phyloP scores from a whole-genome alignment of 2,888 invertebrate species.

The Brachypalpus laphriformis region DNA sequence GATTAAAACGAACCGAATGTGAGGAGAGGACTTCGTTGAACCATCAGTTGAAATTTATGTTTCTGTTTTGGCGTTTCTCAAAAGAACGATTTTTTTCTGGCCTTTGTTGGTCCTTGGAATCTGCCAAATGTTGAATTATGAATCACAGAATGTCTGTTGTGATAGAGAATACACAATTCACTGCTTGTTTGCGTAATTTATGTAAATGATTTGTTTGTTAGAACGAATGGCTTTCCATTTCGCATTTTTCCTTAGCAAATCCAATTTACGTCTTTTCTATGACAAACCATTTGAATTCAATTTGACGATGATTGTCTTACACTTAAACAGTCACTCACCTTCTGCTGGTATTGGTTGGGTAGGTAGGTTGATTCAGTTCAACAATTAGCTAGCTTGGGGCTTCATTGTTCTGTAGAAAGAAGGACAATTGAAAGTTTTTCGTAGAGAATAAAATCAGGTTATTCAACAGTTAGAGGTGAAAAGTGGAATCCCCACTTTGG shows the following conservation, averaged over 20 bases:
- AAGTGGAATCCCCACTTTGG: background rate
- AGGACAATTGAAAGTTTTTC: slow-evolving; percentile 27
- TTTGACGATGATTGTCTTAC: background rate
- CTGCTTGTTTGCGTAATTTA: background rate
- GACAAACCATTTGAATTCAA: slow-evolving; percentile 4
- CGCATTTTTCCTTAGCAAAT: background rate
- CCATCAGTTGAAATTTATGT: slow-evolving; percentile 6
- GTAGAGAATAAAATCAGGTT: background rate
- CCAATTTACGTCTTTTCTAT: background rate
- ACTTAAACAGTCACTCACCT: background rate
- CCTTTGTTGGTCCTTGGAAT: background rate
- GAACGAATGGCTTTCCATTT: background rate
- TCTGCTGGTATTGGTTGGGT: background rate
- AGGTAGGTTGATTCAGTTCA: slow-evolving; percentile 24
- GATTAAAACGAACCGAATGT: background rate
- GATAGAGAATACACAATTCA: background rate
- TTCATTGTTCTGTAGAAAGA: background rate
- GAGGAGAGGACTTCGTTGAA: background rate
- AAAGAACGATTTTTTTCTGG: background rate
- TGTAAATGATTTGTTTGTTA: slow-evolving; percentile 16
- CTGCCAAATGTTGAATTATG: background rate
- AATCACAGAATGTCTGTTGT: background rate
- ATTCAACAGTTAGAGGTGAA: slow-evolving; percentile 25
- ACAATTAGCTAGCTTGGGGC: slow-evolving; percentile 42
- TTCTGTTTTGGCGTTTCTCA: background rate